phyloP scores from a whole-genome alignment of 2,113 vertebrate species.

The Marcusenius ussheri region DNA sequence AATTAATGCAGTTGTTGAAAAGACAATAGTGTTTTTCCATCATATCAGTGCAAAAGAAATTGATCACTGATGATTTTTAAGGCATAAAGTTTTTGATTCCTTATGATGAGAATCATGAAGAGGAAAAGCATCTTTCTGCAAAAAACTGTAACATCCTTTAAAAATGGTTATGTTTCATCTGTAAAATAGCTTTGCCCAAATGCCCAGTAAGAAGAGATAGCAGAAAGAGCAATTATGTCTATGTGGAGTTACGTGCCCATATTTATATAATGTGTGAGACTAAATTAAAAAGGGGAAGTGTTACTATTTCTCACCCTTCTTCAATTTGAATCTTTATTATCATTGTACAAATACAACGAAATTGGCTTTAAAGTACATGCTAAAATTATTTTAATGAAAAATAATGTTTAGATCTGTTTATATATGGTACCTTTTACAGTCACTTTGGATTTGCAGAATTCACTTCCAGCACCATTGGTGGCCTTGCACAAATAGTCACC shows the following conservation, averaged over 20 bases:
- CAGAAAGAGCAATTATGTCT: not conserved
- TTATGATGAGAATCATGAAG: not conserved
- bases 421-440: conserved; percentile 77
- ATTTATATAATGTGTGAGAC: not conserved
- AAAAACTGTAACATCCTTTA: not conserved
- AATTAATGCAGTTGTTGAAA: not conserved
- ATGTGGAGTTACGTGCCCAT: not conserved
- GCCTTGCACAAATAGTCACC: conserved; percentile 95
- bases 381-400: not conserved
- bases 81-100: not conserved
- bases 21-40: not conserved
- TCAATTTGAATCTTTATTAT: not conserved
- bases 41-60: not conserved
- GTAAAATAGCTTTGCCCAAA: not conserved
- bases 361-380: not conserved
- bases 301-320: not conserved
- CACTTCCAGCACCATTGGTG: conserved; percentile 78
- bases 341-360: no score
- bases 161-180: not conserved
- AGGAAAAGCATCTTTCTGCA: not conserved
- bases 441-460: conserved; percentile 83
- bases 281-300: not conserved
- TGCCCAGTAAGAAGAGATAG: not conserved
- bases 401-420: not conserved
- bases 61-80: not conserved